Base-by-base conservation (phyloP, 1,140 invertebrate genomes). In the Ylistrum balloti region DNA sequence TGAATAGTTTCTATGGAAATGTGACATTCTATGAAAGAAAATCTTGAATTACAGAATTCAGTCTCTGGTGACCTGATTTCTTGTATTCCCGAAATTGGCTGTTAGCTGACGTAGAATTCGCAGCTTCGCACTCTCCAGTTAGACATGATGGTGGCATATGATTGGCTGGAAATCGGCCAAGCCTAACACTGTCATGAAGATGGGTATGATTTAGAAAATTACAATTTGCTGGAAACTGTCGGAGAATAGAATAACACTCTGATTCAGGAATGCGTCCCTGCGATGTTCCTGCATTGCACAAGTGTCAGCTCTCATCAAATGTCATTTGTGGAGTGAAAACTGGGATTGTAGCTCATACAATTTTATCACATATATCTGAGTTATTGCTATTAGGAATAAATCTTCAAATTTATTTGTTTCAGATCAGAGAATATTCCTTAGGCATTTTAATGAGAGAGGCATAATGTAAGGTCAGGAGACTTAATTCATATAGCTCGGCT, bases 161-260 rank as follows among this genome's bases (percentile, higher is more conserved):
- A 74, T 74, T 74, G 56, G 56, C 56, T 74, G 56, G 56, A 74
- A 74, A 74, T 74, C n/a, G n/a, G 56, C 56, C 56, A 74, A 28
- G 56, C 56, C 56, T 74, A 74, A 74, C 56, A 74, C 56, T 11
- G n/a, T 28, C 56, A 74, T 74, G 22, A 74, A 74, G 56, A 74
- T 74, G 56, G 56, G 56, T 74, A 74, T 74, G 56, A 74, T 74
- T 74, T 74, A 74, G 56, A 74, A 74, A 74, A 74, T 74, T 74
- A 74, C 56, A 74, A 28, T 74, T 74, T 74, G 56, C n/a, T 74
- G 56, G 56, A 74, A 74, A 74, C 56, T n/a, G n/a, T 74, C 56
- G 11, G 56, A 74, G 56, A 74, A 74, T 74, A n/a, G 56, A 74
- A 74, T 74, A 74, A n/a, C 56, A 74, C 56, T 74, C 56, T 28